phyloP scores from a whole-genome alignment of 2,888 invertebrate species.

The Leucophora obtusa region DNA sequence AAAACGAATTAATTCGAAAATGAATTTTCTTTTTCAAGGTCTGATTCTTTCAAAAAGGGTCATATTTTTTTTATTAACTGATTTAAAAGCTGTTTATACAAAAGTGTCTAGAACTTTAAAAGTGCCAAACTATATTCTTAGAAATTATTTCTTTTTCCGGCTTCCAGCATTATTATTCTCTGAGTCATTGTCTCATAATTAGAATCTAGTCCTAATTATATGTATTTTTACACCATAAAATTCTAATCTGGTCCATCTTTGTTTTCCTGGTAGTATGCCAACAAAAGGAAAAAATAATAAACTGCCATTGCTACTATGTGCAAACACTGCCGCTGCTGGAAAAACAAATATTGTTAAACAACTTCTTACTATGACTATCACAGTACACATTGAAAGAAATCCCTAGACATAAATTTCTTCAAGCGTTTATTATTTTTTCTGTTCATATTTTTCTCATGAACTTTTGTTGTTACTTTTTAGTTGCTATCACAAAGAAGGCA shows the following conservation, averaged over 20 bases:
- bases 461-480: constrained; percentile 14
- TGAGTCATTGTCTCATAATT: constrained; percentile 54
- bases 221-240: constrained; percentile 55
- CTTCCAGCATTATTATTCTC: neutral
- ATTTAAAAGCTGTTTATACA: too few species aligned
- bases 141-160: neutral
- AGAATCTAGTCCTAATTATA: constrained; percentile 55
- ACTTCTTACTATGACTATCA: constrained; percentile 28
- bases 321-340: constrained; percentile 1
- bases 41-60: too few species aligned
- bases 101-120: too few species aligned
- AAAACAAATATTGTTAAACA: neutral
- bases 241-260: constrained; percentile 54
- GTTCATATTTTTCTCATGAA: constrained; percentile 39
- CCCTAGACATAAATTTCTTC: constrained; percentile 59
- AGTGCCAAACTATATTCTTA: too few species aligned
- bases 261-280: constrained; percentile 54
- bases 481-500: constrained; percentile 58
- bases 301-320: constrained; percentile 8
- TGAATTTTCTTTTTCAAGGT: too few species aligned
- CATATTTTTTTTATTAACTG: too few species aligned
- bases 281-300: constrained; percentile 44
- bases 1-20: too few species aligned
- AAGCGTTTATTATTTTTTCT: constrained; percentile 45
- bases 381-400: constrained; percentile 40